Evolutionary conservation across 1,140 invertebrate genomes (phyloP).

Genomic region (Diorhabda sublineata): DNA sequence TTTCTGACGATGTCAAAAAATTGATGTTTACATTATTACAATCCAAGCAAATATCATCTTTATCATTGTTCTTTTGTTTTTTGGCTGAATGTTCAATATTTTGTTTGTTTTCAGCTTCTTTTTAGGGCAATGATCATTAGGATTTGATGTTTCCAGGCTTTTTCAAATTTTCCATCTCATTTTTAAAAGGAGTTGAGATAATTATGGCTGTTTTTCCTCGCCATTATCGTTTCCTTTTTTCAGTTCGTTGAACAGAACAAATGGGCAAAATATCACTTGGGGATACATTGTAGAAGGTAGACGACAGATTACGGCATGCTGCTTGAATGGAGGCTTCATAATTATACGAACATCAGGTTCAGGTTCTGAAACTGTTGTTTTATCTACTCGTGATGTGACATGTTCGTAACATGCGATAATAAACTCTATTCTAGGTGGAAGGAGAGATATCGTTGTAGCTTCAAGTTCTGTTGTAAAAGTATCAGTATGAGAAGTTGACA

Average conservation of each 20-base stretch:
- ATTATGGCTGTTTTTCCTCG: constrained; percentile 5
- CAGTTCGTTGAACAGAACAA: constrained; percentile 3
- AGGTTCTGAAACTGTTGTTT: not conserved
- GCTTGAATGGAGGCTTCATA: not conserved
- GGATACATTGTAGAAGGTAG: not conserved
- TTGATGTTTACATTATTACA: too few species aligned
- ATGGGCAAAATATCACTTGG: constrained; percentile 8
- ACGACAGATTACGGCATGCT: not conserved
- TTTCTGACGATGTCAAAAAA: too few species aligned
- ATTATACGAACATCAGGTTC: not conserved
- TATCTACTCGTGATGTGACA: not conserved
- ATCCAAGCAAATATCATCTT: too few species aligned
- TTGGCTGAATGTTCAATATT: too few species aligned
- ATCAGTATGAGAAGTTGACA: not conserved
- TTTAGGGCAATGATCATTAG: too few species aligned
- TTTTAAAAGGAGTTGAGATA: too few species aligned
- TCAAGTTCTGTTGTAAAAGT: not conserved
- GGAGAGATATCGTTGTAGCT: not conserved
- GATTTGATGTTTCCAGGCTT: too few species aligned
- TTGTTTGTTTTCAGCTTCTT: too few species aligned
- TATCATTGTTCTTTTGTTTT: too few species aligned
- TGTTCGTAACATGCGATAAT: not conserved
- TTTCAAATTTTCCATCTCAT: too few species aligned
- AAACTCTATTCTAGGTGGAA: constrained; percentile 1
- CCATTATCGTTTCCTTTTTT: constrained; percentile 4